phyloP scores from a whole-genome alignment of 2,113 vertebrate species.

The Sylvietta virens region DNA sequence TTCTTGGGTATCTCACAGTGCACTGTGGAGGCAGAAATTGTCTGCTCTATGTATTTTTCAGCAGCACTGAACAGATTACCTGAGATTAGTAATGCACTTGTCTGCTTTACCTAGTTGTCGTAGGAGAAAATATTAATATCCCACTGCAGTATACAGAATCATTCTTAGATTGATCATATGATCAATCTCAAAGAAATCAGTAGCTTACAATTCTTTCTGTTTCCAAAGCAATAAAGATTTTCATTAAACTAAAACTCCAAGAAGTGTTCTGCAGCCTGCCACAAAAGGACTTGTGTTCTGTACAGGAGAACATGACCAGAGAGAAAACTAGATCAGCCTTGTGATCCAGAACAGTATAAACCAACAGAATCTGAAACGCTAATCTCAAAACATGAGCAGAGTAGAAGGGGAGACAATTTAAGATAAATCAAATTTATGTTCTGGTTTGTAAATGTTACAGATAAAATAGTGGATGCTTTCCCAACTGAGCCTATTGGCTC shows the following conservation, averaged over 20 bases:
- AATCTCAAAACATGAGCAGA: neutral
- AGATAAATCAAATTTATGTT: neutral
- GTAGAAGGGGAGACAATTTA: neutral
- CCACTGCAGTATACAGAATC: neutral
- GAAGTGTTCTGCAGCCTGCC: neutral
- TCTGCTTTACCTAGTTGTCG: neutral
- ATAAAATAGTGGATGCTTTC: neutral
- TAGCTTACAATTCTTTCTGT: neutral
- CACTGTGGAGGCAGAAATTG: neutral
- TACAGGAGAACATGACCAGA: neutral
- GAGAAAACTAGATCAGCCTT: neutral
- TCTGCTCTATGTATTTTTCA: neutral
- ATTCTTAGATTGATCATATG: neutral
- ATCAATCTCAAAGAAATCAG: slow-evolving; percentile 1
- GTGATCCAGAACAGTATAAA: neutral
- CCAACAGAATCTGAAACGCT: neutral
- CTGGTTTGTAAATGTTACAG: neutral
- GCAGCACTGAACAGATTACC: neutral
- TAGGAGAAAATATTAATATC: neutral
- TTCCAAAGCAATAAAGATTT: neutral
- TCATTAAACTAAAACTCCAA: neutral
- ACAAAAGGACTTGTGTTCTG: neutral
- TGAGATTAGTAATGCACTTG: neutral
- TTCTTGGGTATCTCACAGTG: neutral
- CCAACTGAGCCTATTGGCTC: neutral